Evolutionary conservation across 2,113 vertebrate genomes (phyloP), one percentile per base, ranked within the genome.

Genomic region (Axis porcinus): DNA sequence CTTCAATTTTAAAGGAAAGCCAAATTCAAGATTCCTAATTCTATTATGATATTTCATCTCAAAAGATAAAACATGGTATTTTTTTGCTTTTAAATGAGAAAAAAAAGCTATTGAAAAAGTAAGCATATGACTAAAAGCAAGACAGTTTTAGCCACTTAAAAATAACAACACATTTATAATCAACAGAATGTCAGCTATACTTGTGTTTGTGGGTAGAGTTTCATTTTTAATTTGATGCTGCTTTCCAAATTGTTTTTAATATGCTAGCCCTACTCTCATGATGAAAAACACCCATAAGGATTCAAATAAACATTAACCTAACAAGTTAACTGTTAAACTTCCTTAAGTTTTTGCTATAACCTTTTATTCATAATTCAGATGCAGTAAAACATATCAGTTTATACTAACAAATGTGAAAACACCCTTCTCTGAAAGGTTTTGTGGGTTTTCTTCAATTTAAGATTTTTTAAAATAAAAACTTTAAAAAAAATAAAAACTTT

Each of bases 191-290:
- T 78, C 54, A 82, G 45, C 11, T 86, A 23, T 76, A 27, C 21
- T 91, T 93, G 10, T 33, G 2, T 91, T 79, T 85, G 21, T 76
- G 7, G 16, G 27, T 64, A 88, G 30, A 96, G 78, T 60, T 92
- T 95, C 36, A 47, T 50, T 62, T 88, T 74, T 86, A 62, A 85
- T 16, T n/a, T 67, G 54, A 54, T 85, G 50, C 16, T 89, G n/a
- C 79, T 86, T 97, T 97, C 52, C 12, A 43, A 97, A 33, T 88
- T 89, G 47, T 45, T 94, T 88, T 91, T 33, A 94, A 74, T 36
- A 83, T 47, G 21, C 62, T 95, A 78, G 25, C 87, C 16, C 91
- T 47, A 28, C 23, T 90, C 78, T 79, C 82, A 78, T 55, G 88
- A 91, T 45, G 17, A 86, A 94, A 83, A 97, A 45, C 14, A 58